A percentile compares a stretch with the other conserved stretches of the same genome.
phyloP scores from a whole-genome alignment of 2,113 vertebrate genomes.

The Microcebus griseorufus region DNA sequence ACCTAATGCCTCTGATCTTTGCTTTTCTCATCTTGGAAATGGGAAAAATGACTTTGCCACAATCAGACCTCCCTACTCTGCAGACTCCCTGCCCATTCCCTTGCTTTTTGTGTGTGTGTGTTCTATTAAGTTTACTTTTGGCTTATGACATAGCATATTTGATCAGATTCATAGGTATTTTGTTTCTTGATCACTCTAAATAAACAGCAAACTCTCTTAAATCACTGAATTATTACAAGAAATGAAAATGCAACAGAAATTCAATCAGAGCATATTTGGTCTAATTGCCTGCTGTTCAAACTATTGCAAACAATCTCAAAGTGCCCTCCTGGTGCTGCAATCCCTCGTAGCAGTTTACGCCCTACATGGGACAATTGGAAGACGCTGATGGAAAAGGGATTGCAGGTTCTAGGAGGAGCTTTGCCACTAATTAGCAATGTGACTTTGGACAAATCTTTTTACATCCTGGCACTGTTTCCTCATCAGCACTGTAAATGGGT shows the following conservation, averaged over 20 bases:
- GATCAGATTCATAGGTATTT: not conserved
- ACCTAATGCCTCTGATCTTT: not conserved
- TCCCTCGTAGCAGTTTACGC: not conserved
- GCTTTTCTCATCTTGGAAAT: not conserved
- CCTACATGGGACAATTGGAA: not conserved
- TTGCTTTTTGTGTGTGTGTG: not conserved
- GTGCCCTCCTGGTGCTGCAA: not conserved
- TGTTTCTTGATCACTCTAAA: not conserved
- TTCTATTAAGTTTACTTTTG: not conserved
- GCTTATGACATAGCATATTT: not conserved
- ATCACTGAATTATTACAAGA: slow-evolving; percentile 18
- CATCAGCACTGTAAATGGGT: slow-evolving; percentile 53
- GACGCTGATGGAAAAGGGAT: not conserved
- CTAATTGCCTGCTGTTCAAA: slow-evolving; percentile 11
- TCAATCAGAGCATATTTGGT: not conserved
- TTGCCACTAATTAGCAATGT: slow-evolving; percentile 47
- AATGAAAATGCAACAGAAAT: slow-evolving; percentile 49
- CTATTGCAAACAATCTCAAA: not conserved
- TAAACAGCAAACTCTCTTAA: not conserved
- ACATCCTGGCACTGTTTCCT: slow-evolving; percentile 57
- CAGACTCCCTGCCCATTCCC: too few relatives aligned
- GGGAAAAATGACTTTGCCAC: not conserved
- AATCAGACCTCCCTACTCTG: not conserved
- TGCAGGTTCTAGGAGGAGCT: slow-evolving; percentile 1
- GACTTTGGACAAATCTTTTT: slow-evolving; percentile 61